phyloP scores from a whole-genome alignment of 2,888 invertebrate species.

The Drosophila neotestacea region DNA sequence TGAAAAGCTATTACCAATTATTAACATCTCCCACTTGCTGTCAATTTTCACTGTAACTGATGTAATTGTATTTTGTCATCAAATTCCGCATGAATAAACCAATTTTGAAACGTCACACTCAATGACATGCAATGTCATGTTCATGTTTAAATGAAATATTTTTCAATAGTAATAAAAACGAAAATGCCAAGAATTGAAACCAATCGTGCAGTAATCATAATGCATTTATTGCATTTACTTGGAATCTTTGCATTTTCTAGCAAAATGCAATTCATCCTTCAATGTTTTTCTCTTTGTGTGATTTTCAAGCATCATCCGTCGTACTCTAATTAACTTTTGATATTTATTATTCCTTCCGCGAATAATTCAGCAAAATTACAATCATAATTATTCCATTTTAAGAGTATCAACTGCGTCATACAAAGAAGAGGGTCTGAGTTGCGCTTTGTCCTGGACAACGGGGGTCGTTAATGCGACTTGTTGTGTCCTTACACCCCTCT shows the following conservation, averaged over 20 bases:
- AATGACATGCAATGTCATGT: background rate
- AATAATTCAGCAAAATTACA: background rate
- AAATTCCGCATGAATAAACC: conserved; percentile 2
- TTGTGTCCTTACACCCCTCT: background rate
- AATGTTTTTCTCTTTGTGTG: background rate
- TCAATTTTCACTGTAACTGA: no score
- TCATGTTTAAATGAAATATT: background rate
- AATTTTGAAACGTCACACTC: background rate
- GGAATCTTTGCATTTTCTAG: background rate
- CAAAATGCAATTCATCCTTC: background rate
- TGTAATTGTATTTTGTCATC: background rate
- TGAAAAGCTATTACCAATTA: background rate
- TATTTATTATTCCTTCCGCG: background rate
- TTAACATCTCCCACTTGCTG: background rate
- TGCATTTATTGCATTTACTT: background rate
- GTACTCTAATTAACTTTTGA: background rate
- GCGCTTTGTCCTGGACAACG: conserved; percentile 4
- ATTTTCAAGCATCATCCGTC: background rate
- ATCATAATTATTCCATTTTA: background rate
- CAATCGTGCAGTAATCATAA: background rate
- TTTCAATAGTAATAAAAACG: background rate
- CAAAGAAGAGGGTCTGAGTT: background rate
- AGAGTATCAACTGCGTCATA: conserved; percentile 1
- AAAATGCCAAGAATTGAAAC: background rate
- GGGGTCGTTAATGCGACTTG: conserved; percentile 21